Evolutionary conservation across 1,140 invertebrate species (phyloP).

Genomic region (Cryptotermes secundus): DNA sequence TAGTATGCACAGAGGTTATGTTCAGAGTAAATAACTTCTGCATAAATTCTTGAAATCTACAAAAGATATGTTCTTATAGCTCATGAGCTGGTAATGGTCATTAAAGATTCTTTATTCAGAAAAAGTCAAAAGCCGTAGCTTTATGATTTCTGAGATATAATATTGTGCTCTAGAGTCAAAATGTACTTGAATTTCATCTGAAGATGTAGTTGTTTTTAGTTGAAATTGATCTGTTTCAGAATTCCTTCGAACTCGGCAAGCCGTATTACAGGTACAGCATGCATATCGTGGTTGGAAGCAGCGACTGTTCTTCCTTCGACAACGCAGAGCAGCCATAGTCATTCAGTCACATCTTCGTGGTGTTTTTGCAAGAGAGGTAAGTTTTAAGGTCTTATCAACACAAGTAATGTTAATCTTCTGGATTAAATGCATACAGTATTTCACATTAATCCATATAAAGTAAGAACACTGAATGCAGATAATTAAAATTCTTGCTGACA

Average conservation of each 20-base stretch:
- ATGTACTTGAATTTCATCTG: neutral
- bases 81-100: too few relatives aligned
- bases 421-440: too few relatives aligned
- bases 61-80: too few relatives aligned
- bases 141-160: too few relatives aligned
- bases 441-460: too few relatives aligned
- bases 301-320: slow-evolving; percentile 77
- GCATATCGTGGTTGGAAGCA: slow-evolving; percentile 85
- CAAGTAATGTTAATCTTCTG: too few relatives aligned
- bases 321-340: slow-evolving; percentile 80
- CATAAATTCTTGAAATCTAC: too few relatives aligned
- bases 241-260: slow-evolving; percentile 65
- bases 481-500: too few relatives aligned
- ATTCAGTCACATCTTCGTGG: slow-evolving; percentile 88
- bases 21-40: neutral
- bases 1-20: neutral
- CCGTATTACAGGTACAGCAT: slow-evolving; percentile 79
- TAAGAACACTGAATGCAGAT: too few relatives aligned
- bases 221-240: slow-evolving; percentile 48
- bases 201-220: neutral
- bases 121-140: too few relatives aligned
- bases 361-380: slow-evolving; percentile 82
- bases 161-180: neutral
- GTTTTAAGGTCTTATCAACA: neutral
- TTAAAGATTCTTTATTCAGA: too few relatives aligned